These are phyloP conservation scores for Ernsta delagoae DNA, from an alignment of 2,888 invertebrate genomes.

Conservation along the genomic window DNA sequence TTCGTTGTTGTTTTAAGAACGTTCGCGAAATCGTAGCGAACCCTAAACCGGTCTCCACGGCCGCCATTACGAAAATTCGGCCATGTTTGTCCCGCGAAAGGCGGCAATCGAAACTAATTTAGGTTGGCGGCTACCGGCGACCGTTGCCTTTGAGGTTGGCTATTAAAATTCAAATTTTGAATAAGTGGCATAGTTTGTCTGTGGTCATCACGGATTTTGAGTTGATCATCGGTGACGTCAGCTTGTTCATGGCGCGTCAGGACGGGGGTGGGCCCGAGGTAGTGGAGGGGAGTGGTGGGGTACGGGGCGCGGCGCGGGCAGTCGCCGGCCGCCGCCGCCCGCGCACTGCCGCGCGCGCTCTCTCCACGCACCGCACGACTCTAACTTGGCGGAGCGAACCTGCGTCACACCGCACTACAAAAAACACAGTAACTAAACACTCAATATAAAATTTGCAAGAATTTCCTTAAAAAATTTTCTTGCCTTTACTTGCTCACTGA, in stretches of 20 bases:
- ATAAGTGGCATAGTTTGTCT: slow-evolving; percentile 44
- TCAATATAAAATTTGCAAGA: background rate
- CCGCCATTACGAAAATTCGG: slow-evolving; percentile 77
- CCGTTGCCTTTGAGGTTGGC: slow-evolving; percentile 50
- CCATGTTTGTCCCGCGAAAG: slow-evolving; percentile 75
- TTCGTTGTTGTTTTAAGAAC: slow-evolving; percentile 48
- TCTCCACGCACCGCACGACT: slow-evolving; percentile 67
- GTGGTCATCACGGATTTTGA: slow-evolving; percentile 47
- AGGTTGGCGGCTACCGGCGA: slow-evolving; percentile 42
- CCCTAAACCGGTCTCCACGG: slow-evolving; percentile 65
- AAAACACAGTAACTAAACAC: slow-evolving; percentile 38
- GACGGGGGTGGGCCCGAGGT: slow-evolving; percentile 58
- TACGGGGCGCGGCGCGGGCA: slow-evolving; percentile 69
- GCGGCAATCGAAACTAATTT: slow-evolving; percentile 60
- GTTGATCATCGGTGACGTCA: slow-evolving; percentile 64
- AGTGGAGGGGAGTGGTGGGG: slow-evolving; percentile 57
- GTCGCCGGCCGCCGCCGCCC: slow-evolving; percentile 63
- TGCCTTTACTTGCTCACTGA: background rate
- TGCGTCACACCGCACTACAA: slow-evolving; percentile 42
- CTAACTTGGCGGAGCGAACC: slow-evolving; percentile 47
- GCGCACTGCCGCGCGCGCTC: slow-evolving; percentile 63
- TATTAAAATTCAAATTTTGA: slow-evolving; percentile 47
- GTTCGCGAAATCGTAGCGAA: slow-evolving; percentile 62
- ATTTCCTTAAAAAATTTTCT: background rate
- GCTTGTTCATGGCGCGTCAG: slow-evolving; percentile 54